Evolutionary conservation across 1,140 invertebrate genomes (phyloP).

Genomic region (Lysiphlebus fabarum): DNA sequence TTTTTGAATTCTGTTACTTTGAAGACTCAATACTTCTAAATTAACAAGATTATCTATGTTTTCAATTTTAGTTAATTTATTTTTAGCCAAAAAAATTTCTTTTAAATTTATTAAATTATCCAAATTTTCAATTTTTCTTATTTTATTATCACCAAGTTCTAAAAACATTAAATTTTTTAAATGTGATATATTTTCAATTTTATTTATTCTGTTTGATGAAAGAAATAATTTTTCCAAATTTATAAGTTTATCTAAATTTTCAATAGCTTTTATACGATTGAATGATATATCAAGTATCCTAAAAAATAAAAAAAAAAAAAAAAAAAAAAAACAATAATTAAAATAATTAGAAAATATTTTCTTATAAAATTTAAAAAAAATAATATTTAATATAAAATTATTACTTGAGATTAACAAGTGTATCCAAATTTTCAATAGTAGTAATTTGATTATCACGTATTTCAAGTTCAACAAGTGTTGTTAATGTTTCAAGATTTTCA

Average conservation of each 20-base stretch:
- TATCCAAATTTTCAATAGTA: constrained; percentile 83
- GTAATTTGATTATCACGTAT: constrained; percentile 96
- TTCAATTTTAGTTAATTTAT: constrained; percentile 90
- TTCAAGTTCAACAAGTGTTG: constrained; percentile 81
- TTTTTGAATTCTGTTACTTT: constrained; percentile 83
- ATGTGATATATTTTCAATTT: constrained; percentile 88
- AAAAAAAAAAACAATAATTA: constrained; percentile 18
- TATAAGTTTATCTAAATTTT: constrained; percentile 74
- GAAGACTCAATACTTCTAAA: constrained; percentile 82
- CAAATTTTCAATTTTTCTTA: constrained; percentile 84
- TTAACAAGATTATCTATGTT: constrained; percentile 77
- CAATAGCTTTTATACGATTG: constrained; percentile 89
- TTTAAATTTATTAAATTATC: constrained; percentile 71
- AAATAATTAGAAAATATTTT: neutral
- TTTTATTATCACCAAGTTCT: constrained; percentile 94
- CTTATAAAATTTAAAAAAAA: neutral
- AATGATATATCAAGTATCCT: constrained; percentile 95
- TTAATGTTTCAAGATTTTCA: constrained; percentile 76
- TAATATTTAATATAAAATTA: neutral
- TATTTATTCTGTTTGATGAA: constrained; percentile 87
- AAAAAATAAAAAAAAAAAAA: constrained; percentile 40
- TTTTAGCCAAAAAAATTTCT: constrained; percentile 88
- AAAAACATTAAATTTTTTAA: constrained; percentile 78
- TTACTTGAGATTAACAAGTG: constrained; percentile 87
- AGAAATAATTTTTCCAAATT: constrained; percentile 88